Conservation (phyloP, 1,140 invertebrate genomes). For the Macrosteles quadrilineatus region DNA sequence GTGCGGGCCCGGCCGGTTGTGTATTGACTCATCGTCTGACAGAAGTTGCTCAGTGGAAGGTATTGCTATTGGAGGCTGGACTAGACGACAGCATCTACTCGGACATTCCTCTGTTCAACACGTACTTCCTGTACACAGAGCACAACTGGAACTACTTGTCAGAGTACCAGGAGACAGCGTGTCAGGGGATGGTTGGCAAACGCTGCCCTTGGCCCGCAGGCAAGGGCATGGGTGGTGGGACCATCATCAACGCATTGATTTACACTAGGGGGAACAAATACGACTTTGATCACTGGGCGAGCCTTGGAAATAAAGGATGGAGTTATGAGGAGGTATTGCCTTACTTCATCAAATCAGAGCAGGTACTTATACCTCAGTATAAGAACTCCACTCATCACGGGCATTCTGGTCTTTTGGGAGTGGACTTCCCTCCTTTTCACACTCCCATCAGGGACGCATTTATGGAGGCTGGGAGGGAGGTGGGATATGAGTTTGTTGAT, state of each 20-base stretch:
- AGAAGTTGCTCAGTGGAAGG: slow-evolving; percentile 49
- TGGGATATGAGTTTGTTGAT: slow-evolving; percentile 90
- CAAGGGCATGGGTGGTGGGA: slow-evolving; percentile 72
- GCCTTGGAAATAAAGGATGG: slow-evolving; percentile 85
- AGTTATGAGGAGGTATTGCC: slow-evolving; percentile 81
- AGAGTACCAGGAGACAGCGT: slow-evolving; percentile 61
- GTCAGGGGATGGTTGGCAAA: slow-evolving; percentile 51
- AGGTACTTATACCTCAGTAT: slow-evolving; percentile 77
- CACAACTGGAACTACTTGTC: slow-evolving; percentile 57
- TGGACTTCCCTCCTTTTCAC: slow-evolving; percentile 72
- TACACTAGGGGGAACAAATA: slow-evolving; percentile 80
- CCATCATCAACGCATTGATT: slow-evolving; percentile 83
- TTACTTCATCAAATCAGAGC: slow-evolving; percentile 85
- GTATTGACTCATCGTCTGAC: slow-evolving; percentile 59
- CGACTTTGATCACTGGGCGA: slow-evolving; percentile 88
- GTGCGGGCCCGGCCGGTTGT: slow-evolving; percentile 88
- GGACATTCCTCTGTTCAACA: slow-evolving; percentile 26
- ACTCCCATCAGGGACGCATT: slow-evolving; percentile 84
- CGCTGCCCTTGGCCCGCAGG: slow-evolving; percentile 61
- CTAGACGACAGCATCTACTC: slow-evolving; percentile 59
- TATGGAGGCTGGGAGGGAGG: slow-evolving; percentile 82
- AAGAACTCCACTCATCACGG: slow-evolving; percentile 70
- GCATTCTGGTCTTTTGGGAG: slow-evolving; percentile 58
- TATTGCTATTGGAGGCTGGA: slow-evolving; percentile 61
- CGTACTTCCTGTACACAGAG: slow-evolving; percentile 27